These are phyloP conservation scores for Papilio protenor DNA, from an alignment of 2,888 invertebrate species.

Conservation along the genomic window DNA sequence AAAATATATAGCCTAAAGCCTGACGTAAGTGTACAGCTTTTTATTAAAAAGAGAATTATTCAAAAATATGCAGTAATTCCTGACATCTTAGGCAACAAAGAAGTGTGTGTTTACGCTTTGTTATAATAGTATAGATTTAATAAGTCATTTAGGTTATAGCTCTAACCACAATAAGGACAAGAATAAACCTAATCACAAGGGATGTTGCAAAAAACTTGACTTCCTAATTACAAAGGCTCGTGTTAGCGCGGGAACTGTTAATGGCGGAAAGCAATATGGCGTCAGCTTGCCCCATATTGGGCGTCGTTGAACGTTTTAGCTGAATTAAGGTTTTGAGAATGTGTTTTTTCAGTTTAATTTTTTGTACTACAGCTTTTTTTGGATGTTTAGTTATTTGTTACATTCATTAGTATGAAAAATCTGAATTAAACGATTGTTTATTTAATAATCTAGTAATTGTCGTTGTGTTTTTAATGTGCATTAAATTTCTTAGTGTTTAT, in stretches of 20 bases:
- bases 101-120: too few species aligned
- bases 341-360: neutral
- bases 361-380: neutral
- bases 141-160: neutral
- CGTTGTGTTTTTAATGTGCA: too few species aligned
- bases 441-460: too few species aligned
- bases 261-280: constrained; percentile 27
- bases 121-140: too few species aligned
- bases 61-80: too few species aligned
- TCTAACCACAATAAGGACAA: neutral
- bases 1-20: too few species aligned
- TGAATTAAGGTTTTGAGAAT: neutral
- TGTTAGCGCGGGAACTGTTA: neutral
- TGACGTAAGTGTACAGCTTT: too few species aligned
- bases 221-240: neutral
- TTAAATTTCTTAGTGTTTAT: too few species aligned
- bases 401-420: too few species aligned
- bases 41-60: too few species aligned
- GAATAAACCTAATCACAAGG: neutral
- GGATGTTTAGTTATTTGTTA: neutral
- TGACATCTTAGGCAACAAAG: too few species aligned
- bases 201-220: neutral
- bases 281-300: constrained; percentile 22
- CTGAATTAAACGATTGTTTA: too few species aligned
- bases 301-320: constrained; percentile 2